Base-by-base conservation (phyloP, 2,797 vertebrate genomes). In the Salmo trutta region DNA sequence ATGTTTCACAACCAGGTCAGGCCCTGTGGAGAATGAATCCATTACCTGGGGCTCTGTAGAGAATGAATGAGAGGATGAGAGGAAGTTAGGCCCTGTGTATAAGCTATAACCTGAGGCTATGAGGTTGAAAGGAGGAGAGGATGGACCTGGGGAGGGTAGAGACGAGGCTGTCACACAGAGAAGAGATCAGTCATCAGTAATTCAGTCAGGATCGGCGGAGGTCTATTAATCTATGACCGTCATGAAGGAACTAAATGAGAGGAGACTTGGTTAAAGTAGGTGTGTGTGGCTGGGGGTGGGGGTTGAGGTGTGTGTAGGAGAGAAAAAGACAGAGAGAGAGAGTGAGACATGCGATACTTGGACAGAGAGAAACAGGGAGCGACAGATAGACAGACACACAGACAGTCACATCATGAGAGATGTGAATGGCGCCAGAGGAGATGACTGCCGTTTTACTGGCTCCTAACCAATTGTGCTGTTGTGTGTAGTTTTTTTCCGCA, bases 211-310 rank as follows among this genome's bases (percentile, higher is more conserved):
- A 92, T 91, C 88, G 91, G 87, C 84, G 87, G 84, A 87, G 84
- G 85, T 87, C 90, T 91, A 91, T 93, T 92, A 92, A 94, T 94
- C 92, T 91, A 89, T 88, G 92, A 91, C 91, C 84, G 75, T 92
- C 92, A 93, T 93, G 92, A 93, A 92, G 92, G 86, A 88, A 87
- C 91, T 92, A 93, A 93, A 93, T 93, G 92, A 93, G 91, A 91
- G 89, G 91, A 92, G 92, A 91, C 90, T 91, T 87, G 88, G 83
- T 88, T 93, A 93, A 93, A 91, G 91, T 93, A 91, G 83, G 92
- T 93, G 93, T 93, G 91, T 92, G 90, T 69, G 70, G 15, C 47
- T 17, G 59, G 3, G 52, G 59, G 62, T 68, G 75, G 47, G 78
- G 24, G 73, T 47, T 53, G 69, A 19, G 33, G 68, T 71, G 54